Evolutionary conservation across 2,888 invertebrate species (phyloP), one percentile per base, ranked within the genome.

Genomic region (Sympetrum striolatum): DNA sequence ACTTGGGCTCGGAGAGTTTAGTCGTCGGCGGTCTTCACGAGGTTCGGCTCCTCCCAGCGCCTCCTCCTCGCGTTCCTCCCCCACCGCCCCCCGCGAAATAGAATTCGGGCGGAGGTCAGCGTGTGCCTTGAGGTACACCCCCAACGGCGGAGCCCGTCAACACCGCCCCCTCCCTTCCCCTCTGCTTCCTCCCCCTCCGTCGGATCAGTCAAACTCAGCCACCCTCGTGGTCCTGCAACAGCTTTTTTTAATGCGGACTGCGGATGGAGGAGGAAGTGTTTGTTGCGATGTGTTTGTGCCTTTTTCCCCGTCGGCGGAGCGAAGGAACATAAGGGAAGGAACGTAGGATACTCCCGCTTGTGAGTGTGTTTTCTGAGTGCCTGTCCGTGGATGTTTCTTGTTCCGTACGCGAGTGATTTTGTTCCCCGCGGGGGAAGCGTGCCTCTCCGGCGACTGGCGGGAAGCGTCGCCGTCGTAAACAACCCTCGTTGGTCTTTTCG

Each of bases 1-100:
- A 60, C 86, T 86, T 86, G 86, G 86, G 60, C 86, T 64, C 60
- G 31, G 22, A 14, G 86, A 86, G 86, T 86, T 86, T 86, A 86
- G 86, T 86, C 86, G 86, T 86, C 86, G 60, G 86, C 86, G 58
- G 86, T 86, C 86, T 86, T 86, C 86, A 37, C 86, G 86, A 60
- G 86, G 86, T 86, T 60, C 86, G 86, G 86, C 37, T 58, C 60
- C n/a, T n/a, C 58, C 35, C 58, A 86, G 86, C 86, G 37, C 64
- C 86, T 73, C 73, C 73, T 73, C 73, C 73, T 73, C 73, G 10
- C 31, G 14, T n/a, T 64, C 64, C 25, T 25, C 73, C 73, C 31
- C 73, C 73, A 1, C 73, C 31, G 8, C 73, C 73, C 73, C 25
- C 73, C 82, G 12, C 60, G 22, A 14, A 10, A 53, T 6, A 44